Evolutionary conservation across 1,140 invertebrate genomes (phyloP), one percentile per base, ranked within the genome.

Genomic region (Micrasema minimum): DNA sequence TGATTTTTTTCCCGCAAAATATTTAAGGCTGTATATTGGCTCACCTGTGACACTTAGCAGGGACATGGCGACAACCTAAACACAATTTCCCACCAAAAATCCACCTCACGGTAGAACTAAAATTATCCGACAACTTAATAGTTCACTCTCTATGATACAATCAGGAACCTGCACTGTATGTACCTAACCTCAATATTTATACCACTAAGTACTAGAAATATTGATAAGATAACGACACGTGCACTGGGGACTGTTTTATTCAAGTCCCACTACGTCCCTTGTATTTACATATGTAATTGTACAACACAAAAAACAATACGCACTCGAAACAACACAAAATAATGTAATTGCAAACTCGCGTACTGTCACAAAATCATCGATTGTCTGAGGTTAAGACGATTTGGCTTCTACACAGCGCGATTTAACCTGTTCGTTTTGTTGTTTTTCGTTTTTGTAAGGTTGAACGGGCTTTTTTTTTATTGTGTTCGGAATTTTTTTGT

Each of bases 21-120:
- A 7, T 3, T 26, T 10, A 14, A 43, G 43, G 16, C 23, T 45
- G 43, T 64, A 26, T 12, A 70, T 9, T 70, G 46, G 38, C 72
- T 74, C 77, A 83, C 83, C 83, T 83, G 83, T 85, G 78, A 85
- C 83, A 81, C 83, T 85, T 78, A 85, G 83, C 79, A 85, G 82
- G 78, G 83, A 85, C 83, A 85, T 85, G 82, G 75, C 82, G 83
- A 59, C 69, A 74, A 71, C 68, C 53, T 65, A 14, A 65, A 64
- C 48, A 45, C 35, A 67, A 51, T 23, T 59, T 66, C 53, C 72
- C 67, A 70, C 67, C 62, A 69, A 62, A 69, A 69, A 61, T 50
- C 57, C 20, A 37, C 59, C 20, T 48, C 43, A 66, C 66, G 38
- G 35, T 65, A 35, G n/a, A 41, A 67, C 71, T 18, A 14, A n/a